A percentile compares a stretch with the other conserved stretches of the same genome.
phyloP scores from a whole-genome alignment of 1,140 invertebrate genomes.

The Trichomalopsis sarcophagae region DNA sequence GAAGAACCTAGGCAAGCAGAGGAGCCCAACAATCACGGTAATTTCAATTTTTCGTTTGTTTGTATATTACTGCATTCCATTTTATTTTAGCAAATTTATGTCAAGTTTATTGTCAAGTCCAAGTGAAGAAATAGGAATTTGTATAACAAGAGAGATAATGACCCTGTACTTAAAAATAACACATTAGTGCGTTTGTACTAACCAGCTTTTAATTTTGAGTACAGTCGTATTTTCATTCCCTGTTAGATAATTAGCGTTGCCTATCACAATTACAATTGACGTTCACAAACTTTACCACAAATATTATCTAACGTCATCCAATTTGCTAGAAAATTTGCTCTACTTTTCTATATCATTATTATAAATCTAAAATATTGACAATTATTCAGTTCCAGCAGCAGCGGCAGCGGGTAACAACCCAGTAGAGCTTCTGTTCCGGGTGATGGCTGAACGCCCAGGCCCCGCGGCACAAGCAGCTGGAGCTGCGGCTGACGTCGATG shows the following conservation, averaged over 20 bases:
- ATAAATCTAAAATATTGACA: neutral
- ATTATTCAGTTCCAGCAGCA: neutral
- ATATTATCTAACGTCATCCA: neutral
- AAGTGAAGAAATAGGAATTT: neutral
- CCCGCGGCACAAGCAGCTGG: conserved; percentile 32
- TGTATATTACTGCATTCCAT: too few relatives aligned
- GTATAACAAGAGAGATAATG: neutral
- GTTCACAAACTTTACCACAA: too few relatives aligned
- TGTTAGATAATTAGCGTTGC: too few relatives aligned
- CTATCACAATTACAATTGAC: too few relatives aligned
- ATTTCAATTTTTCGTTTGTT: conserved; percentile 1
- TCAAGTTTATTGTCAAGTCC: too few relatives aligned
- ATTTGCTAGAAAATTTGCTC: neutral
- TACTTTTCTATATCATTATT: neutral
- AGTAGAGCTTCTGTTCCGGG: conserved; percentile 39
- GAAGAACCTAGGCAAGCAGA: conserved; percentile 62
- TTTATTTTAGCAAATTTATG: too few relatives aligned
- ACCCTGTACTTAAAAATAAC: too few relatives aligned
- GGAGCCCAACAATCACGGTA: conserved; percentile 59
- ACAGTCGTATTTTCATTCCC: neutral
- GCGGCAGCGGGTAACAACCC: conserved; percentile 33
- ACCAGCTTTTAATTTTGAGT: too few relatives aligned
- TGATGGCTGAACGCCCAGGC: conserved; percentile 41
- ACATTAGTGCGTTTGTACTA: too few relatives aligned
- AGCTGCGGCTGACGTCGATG: neutral